Evolutionary conservation across 92 coral and sea anemone genomes (phyloP).

Genomic region (Zoanthus solanderi): DNA sequence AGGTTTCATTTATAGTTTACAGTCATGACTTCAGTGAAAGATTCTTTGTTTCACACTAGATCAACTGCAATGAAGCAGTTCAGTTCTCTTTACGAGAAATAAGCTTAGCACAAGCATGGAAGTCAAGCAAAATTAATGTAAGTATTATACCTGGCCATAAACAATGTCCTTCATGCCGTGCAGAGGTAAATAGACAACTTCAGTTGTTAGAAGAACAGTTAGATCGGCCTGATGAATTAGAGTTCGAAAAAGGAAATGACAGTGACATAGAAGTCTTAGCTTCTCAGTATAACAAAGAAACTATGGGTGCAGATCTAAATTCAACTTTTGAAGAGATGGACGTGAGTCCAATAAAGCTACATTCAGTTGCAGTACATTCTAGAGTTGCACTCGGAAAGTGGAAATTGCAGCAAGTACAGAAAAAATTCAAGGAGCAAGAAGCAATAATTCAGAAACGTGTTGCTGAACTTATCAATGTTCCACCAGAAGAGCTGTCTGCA

Average conservation of each 20-base stretch:
- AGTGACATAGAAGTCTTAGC: slow-evolving; percentile 24
- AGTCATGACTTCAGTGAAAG: slow-evolving; percentile 32
- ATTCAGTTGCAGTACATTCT: slow-evolving; percentile 28
- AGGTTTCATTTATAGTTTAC: not conserved
- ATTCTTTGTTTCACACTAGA: slow-evolving; percentile 43
- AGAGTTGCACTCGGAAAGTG: slow-evolving; percentile 16
- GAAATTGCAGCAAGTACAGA: slow-evolving; percentile 10
- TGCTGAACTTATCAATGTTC: slow-evolving; percentile 26
- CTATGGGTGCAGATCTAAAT: slow-evolving; percentile 16
- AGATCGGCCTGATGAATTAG: not conserved
- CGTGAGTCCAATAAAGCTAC: slow-evolving; percentile 24
- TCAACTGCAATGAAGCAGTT: slow-evolving; percentile 49
- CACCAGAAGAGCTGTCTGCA: slow-evolving; percentile 3
- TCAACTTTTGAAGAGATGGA: slow-evolving; percentile 17
- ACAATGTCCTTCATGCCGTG: slow-evolving; percentile 50
- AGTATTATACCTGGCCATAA: slow-evolving; percentile 46
- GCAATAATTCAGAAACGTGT: slow-evolving; percentile 20
- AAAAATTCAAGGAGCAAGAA: not conserved
- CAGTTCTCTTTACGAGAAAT: slow-evolving; percentile 56
- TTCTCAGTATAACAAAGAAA: not conserved
- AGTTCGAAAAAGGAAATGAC: slow-evolving; percentile 16
- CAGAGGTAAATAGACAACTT: slow-evolving; percentile 18
- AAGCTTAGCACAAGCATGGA: slow-evolving; percentile 38
- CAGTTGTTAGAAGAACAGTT: not conserved
- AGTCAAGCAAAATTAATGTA: slow-evolving; percentile 18